Base-by-base conservation (phyloP, 2,113 vertebrate species). In the Fukomys damarensis region DNA sequence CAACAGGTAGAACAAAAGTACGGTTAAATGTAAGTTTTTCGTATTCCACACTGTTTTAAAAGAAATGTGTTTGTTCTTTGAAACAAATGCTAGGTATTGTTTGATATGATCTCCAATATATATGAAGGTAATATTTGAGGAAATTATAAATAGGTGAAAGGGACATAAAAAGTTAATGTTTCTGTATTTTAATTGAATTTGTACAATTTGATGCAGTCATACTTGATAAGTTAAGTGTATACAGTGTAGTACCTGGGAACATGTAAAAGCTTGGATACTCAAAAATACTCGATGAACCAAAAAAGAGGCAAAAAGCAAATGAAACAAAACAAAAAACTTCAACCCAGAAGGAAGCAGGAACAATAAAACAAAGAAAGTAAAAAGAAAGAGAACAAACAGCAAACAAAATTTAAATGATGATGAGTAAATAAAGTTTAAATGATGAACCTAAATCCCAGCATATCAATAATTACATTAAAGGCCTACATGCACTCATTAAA, bases 231-330 rank as follows among this genome's bases (percentile, higher is more conserved):
- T 59, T 59, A 89, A 46, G 17, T 22, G 12, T 32, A 14, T 76
- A 11, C 41, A 72, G 65, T 74, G 20, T 65, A 74, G 76, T 68
- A 79, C 16, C 35, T 65, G 65, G 41, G 58, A 86, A 12, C 28
- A 65, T 26, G 74, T 87, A 70, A 38, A 92, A 84, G 32, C 2
- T 41, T 24, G 2, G 32, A 79, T 24, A 80, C 72, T 38, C 12
- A 61, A 38, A 92, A 88, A 49, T 84, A 56, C 43, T 72, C n/a
- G 24, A 32, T 84, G n/a, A 94, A 80, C 77, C 19, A 88, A 76
- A 96, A 58, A 26, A 17, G 46, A 82, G 92, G 54, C 77, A 59
- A n/a, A n/a, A n/a, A n/a, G n/a, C n/a, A n/a, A n/a, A n/a, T n/a
- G n/a, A n/a, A 61, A 68, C 80, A 92, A 12, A 49, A 5, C 5